Evolutionary conservation across 1,140 invertebrate species (phyloP).

Genomic region (Bombyx mandarina): DNA sequence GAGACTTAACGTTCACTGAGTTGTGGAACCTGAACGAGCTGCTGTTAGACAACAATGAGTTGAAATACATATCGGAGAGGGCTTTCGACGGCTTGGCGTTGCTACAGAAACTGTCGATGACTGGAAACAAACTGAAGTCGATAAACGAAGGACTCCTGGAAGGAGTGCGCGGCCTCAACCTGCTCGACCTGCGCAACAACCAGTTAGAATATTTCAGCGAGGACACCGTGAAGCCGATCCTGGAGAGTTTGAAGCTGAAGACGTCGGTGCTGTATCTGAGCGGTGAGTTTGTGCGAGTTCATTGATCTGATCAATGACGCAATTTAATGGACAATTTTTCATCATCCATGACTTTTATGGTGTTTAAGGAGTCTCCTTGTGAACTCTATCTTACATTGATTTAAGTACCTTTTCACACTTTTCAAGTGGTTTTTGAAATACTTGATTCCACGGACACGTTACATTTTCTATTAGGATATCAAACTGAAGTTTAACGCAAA

Average conservation of each 20-base stretch:
- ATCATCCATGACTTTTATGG: neutral
- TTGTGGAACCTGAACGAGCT: constrained; percentile 80
- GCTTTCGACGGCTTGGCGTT: constrained; percentile 80
- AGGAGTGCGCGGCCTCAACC: constrained; percentile 75
- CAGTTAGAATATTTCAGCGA: constrained; percentile 79
- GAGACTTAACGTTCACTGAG: constrained; percentile 82
- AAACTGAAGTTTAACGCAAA: too few relatives aligned
- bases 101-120: constrained; percentile 78
- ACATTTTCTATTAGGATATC: too few relatives aligned
- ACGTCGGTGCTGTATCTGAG: constrained; percentile 79
- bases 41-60: constrained; percentile 80
- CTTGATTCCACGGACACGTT: too few relatives aligned
- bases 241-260: constrained; percentile 80
- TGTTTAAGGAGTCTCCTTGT: too few relatives aligned
- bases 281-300: constrained; percentile 73
- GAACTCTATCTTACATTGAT: too few relatives aligned
- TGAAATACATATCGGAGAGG: constrained; percentile 76
- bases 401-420: too few relatives aligned
- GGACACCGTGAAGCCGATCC: constrained; percentile 80
- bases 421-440: too few relatives aligned
- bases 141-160: constrained; percentile 79
- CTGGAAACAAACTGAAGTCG: constrained; percentile 79
- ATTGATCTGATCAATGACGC: neutral
- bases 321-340: neutral
- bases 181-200: constrained; percentile 83